A percentile compares a stretch with the other conserved stretches of the same genome.
phyloP scores from a whole-genome alignment of 2,113 vertebrate genomes.

The Apaloderma vittatum region DNA sequence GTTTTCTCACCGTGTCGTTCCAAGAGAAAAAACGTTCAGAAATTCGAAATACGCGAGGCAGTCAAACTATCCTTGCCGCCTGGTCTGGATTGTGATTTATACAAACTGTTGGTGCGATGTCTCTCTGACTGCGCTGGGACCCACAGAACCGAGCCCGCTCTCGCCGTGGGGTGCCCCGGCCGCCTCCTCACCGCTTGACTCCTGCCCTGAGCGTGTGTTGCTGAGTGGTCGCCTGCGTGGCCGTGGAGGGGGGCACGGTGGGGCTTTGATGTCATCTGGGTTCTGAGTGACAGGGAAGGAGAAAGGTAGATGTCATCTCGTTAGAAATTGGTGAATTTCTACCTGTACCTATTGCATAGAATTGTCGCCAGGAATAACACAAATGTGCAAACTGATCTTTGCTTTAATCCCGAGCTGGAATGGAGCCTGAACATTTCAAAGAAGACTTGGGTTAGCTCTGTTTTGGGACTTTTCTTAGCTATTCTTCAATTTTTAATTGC shows the following conservation, averaged over 20 bases:
- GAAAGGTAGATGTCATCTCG: not conserved
- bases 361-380: not conserved
- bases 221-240: fast-evolving
- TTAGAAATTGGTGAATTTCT: not conserved
- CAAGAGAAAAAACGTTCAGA: not conserved
- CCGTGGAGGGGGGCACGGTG: fast-evolving
- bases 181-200: not conserved
- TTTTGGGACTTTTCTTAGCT: not conserved
- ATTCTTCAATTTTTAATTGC: not conserved
- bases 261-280: fast-evolving
- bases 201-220: not conserved
- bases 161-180: not conserved
- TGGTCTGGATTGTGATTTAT: not conserved
- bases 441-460: not conserved
- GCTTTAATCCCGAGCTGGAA: not conserved
- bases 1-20: not conserved
- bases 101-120: not conserved
- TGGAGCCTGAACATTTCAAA: fast-evolving
- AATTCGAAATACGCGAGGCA: not conserved
- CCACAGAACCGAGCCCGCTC: not conserved
- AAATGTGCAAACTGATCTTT: not conserved
- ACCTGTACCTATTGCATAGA: not conserved
- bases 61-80: not conserved
- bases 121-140: not conserved
- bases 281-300: not conserved